Conservation (phyloP, 2,888 invertebrate genomes). For the Oscheius sp. region DNA sequence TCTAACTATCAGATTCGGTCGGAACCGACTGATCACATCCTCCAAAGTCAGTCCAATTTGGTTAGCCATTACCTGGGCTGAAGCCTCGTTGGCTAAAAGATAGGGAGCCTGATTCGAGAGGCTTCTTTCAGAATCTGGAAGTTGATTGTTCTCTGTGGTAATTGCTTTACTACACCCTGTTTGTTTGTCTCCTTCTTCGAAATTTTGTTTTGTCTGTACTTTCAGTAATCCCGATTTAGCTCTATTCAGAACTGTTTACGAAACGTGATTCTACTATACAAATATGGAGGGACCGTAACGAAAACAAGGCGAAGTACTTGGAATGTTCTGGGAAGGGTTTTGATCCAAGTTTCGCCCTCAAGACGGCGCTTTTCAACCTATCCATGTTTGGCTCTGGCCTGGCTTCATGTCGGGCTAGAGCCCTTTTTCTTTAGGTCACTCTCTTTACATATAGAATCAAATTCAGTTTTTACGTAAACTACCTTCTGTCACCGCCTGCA, state of each 20-base stretch:
- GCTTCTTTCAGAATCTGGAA: slow-evolving; percentile 76
- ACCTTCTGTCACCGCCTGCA: slow-evolving; percentile 45
- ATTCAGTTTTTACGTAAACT: no score
- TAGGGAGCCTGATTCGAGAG: slow-evolving; percentile 85
- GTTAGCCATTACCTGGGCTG: slow-evolving; percentile 79
- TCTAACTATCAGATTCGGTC: slow-evolving; percentile 87
- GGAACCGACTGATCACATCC: slow-evolving; percentile 80
- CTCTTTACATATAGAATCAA: no score
- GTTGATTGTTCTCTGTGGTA: neutral
- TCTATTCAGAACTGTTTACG: neutral
- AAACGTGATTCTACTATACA: neutral
- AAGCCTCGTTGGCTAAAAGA: slow-evolving; percentile 84
- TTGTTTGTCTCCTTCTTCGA: neutral
- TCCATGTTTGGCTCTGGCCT: no score
- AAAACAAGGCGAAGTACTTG: no score
- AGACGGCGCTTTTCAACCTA: no score
- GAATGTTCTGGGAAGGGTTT: no score
- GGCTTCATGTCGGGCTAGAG: no score
- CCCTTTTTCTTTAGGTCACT: no score
- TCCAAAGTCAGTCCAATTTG: slow-evolving; percentile 77
- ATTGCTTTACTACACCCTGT: neutral
- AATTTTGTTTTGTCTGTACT: no score
- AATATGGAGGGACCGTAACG: no score
- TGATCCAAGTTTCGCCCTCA: no score
- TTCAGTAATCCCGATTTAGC: neutral